Percentiles rank a stretch among this genome's conserved stretches.
Conservation (phyloP, 2,113 vertebrate species). For the Patagioenas fasciata region DNA sequence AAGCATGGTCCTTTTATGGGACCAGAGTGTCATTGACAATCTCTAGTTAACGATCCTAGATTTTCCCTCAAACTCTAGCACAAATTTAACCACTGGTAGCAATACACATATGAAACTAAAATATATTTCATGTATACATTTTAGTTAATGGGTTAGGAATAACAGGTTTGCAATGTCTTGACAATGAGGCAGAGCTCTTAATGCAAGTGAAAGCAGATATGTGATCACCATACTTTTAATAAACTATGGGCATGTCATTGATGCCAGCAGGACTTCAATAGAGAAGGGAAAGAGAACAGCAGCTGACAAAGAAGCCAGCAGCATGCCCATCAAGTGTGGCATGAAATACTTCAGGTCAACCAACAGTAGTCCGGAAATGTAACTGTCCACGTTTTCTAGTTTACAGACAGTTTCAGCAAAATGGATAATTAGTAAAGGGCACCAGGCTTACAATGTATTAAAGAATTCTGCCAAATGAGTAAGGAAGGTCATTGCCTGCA, state of each 20-base stretch:
- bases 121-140: background rate
- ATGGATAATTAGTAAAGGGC: background rate
- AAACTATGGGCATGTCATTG: background rate
- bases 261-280: background rate
- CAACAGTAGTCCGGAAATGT: background rate
- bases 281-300: background rate
- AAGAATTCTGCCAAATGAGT: background rate
- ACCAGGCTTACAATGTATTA: background rate
- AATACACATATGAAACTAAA: background rate
- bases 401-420: background rate
- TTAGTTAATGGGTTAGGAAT: background rate
- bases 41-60: background rate
- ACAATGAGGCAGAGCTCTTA: background rate
- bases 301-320: background rate
- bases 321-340: fast-evolving
- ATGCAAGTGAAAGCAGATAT: background rate
- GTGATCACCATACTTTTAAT: background rate
- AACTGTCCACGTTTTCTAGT: background rate
- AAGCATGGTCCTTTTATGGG: background rate
- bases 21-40: background rate
- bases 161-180: background rate
- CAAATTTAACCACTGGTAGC: background rate
- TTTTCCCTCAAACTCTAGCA: background rate
- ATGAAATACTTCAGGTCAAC: background rate
- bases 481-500: background rate